Percentiles rank a stretch among this genome's conserved stretches.
These are phyloP conservation scores for Toxostoma redivivum DNA, from an alignment of 2,113 vertebrate genomes.

Conservation along the genomic window DNA sequence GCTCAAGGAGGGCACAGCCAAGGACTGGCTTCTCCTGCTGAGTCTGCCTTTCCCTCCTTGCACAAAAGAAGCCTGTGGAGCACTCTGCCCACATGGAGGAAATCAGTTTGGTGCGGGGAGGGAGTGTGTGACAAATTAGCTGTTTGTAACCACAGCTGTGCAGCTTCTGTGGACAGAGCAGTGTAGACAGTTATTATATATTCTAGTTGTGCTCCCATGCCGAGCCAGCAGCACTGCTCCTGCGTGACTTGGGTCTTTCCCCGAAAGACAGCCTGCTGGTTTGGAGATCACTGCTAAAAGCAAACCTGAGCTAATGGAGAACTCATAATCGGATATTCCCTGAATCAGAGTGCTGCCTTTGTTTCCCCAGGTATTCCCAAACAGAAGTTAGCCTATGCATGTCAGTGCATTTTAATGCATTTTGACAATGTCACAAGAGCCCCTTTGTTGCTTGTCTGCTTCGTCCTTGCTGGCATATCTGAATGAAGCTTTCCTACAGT, in stretches of 20 bases:
- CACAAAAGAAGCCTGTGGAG: background rate
- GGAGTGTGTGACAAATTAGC: background rate
- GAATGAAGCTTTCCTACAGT: constrained; percentile 6
- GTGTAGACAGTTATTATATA: constrained; percentile 2
- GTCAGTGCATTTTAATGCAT: constrained; percentile 45
- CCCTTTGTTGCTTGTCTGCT: constrained; percentile 30
- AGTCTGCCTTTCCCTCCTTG: background rate
- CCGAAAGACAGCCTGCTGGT: background rate
- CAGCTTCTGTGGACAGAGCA: background rate
- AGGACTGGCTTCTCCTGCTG: background rate
- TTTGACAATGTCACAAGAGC: constrained; percentile 41
- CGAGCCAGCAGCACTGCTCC: background rate
- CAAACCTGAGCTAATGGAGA: constrained; percentile 22
- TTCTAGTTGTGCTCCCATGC: background rate
- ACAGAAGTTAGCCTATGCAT: constrained; percentile 26
- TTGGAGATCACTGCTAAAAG: constrained; percentile 1
- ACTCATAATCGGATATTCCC: background rate
- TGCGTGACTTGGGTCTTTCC: background rate
- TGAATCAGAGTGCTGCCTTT: constrained; percentile 5
- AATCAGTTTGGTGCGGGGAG: background rate
- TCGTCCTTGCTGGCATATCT: background rate
- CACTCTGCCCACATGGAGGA: background rate
- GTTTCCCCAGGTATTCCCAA: constrained; percentile 38
- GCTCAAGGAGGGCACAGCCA: background rate
- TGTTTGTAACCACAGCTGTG: background rate